Evolutionary conservation across 2,797 vertebrate genomes (phyloP).

Genomic region (Pitangus sulphuratus): DNA sequence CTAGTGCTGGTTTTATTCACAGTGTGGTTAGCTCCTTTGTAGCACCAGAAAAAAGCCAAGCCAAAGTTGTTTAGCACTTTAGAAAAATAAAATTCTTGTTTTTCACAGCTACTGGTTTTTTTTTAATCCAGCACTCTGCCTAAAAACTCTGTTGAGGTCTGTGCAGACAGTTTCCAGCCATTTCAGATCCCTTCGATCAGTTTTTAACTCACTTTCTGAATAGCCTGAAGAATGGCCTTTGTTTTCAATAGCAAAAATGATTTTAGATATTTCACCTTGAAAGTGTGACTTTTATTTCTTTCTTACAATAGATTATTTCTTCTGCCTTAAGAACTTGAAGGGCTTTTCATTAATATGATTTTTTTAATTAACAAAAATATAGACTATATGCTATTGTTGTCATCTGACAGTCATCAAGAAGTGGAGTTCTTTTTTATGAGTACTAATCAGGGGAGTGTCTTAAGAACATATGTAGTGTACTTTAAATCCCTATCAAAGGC

Average conservation of each 20-base stretch:
- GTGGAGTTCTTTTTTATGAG: background rate
- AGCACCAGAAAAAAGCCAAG: background rate
- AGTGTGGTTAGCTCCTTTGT: background rate
- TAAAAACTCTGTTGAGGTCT: background rate
- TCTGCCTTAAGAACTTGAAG: background rate
- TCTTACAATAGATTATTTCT: rapidly evolving
- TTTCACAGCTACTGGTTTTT: rapidly evolving
- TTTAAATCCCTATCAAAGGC: background rate
- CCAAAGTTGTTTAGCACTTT: rapidly evolving
- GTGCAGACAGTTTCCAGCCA: background rate
- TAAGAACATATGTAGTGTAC: rapidly evolving
- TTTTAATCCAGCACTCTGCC: background rate
- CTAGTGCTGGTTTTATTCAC: background rate
- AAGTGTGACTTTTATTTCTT: background rate
- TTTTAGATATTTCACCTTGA: background rate
- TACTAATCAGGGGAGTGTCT: background rate
- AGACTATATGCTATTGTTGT: rapidly evolving
- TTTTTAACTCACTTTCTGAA: background rate
- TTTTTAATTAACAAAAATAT: background rate
- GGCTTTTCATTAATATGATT: rapidly evolving
- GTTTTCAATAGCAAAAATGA: background rate
- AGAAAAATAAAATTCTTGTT: background rate
- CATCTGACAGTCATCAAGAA: background rate
- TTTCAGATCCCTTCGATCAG: background rate
- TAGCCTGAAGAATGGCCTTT: background rate